Percentiles rank a stretch among this genome's conserved stretches.
phyloP scores from a whole-genome alignment of 2,113 vertebrate species.

The Noturus placidus region DNA sequence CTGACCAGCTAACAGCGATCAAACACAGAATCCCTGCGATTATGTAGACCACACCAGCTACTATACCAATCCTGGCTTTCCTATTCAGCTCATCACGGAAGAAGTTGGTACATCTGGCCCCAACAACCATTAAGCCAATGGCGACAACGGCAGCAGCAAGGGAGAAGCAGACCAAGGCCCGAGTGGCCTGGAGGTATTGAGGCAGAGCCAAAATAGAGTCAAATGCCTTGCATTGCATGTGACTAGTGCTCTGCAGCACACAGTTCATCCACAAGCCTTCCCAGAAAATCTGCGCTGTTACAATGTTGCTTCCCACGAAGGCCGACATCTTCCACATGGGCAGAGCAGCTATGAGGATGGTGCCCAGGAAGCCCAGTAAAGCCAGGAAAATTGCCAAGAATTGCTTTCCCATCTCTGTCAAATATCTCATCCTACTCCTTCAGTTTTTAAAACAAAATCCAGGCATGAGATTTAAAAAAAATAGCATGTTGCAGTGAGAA shows the following conservation, averaged over 20 bases:
- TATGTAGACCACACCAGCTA: slow-evolving; percentile 72
- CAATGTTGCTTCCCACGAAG: slow-evolving; percentile 84
- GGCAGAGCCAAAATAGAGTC: slow-evolving; percentile 78
- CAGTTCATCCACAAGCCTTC: slow-evolving; percentile 85
- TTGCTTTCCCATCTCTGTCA: slow-evolving; percentile 71
- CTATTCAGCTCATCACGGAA: slow-evolving; percentile 54
- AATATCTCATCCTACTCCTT: background rate
- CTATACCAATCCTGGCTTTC: slow-evolving; percentile 66
- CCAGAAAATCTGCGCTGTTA: slow-evolving; percentile 84
- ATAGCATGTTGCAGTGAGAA: background rate
- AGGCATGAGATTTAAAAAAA: background rate
- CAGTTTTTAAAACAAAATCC: background rate
- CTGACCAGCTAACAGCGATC: slow-evolving; percentile 82
- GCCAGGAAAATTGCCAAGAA: slow-evolving; percentile 76
- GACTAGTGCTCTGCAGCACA: slow-evolving; percentile 76
- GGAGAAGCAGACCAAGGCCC: slow-evolving; percentile 74
- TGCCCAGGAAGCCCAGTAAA: slow-evolving; percentile 82
- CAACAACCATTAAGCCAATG: slow-evolving; percentile 67
- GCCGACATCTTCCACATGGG: slow-evolving; percentile 90
- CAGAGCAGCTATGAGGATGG: slow-evolving; percentile 80
- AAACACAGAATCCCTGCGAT: slow-evolving; percentile 73
- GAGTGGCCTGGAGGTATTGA: slow-evolving; percentile 69
- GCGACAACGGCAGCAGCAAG: slow-evolving; percentile 65
- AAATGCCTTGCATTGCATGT: slow-evolving; percentile 78
- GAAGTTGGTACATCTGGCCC: slow-evolving; percentile 73